Evolutionary conservation across 2,113 vertebrate species (phyloP).

Genomic region (Ia io): DNA sequence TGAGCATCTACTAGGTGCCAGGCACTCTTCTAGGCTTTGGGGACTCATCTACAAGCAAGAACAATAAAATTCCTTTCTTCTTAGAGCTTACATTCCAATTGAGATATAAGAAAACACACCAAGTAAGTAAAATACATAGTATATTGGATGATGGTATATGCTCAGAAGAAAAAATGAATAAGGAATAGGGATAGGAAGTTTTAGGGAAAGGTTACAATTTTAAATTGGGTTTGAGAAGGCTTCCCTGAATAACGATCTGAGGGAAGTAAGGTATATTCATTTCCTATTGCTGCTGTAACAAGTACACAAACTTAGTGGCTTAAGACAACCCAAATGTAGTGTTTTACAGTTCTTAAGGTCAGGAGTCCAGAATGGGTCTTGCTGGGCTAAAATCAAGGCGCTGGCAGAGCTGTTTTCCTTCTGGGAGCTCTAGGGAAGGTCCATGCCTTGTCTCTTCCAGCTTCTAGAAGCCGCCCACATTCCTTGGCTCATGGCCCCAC

Average conservation of each 20-base stretch:
- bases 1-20: neutral
- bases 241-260: neutral
- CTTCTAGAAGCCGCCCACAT: neutral
- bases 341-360: neutral
- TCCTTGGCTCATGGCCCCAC: neutral
- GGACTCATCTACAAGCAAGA: neutral
- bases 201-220: neutral
- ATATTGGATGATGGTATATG: neutral
- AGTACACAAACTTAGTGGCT: neutral
- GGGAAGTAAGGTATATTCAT: too few species aligned
- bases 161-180: neutral
- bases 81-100: neutral
- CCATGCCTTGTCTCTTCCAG: neutral
- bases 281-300: neutral
- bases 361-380: neutral
- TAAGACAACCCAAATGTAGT: neutral
- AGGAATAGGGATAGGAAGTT: neutral
- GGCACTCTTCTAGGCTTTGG: neutral
- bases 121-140: neutral
- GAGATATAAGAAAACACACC: neutral
- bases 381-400: neutral
- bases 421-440: neutral
- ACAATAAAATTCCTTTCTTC: neutral
- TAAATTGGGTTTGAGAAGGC: neutral
- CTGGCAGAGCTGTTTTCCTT: neutral